phyloP scores from a whole-genome alignment of 2,797 vertebrate genomes.

The Catamblyrhynchus diadema region DNA sequence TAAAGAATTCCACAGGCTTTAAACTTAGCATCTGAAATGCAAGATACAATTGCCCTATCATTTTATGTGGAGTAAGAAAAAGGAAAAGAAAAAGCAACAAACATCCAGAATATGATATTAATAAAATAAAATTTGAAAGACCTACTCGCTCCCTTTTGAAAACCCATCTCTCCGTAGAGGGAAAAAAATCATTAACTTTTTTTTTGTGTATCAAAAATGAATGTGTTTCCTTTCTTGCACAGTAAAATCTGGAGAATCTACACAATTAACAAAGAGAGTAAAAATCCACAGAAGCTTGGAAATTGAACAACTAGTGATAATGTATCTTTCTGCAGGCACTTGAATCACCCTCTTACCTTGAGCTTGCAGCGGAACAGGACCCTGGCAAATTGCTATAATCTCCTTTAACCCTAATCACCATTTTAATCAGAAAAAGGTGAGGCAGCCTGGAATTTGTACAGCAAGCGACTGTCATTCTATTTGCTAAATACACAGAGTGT shows the following conservation, averaged over 20 bases:
- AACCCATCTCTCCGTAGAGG: background rate
- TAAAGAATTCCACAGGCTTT: background rate
- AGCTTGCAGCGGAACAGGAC: background rate
- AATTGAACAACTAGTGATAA: background rate
- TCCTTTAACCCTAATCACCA: slow-evolving; percentile 28
- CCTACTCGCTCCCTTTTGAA: accelerated
- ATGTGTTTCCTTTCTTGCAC: background rate
- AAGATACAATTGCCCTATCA: background rate
- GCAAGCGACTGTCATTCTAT: background rate
- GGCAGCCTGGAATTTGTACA: background rate
- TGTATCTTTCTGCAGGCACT: background rate
- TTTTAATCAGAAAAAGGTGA: slow-evolving; percentile 37
- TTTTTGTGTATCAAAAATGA: background rate
- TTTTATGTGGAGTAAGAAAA: background rate
- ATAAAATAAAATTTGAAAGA: background rate
- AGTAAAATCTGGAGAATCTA: background rate
- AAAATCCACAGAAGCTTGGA: background rate
- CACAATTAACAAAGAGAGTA: background rate
- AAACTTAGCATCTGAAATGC: background rate
- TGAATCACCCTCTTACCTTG: background rate
- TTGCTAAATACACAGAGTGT: background rate
- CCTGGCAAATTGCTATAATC: slow-evolving; percentile 22
- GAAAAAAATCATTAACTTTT: background rate
- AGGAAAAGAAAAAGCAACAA: background rate
- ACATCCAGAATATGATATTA: background rate